Base-by-base conservation (phyloP, 2,888 invertebrate species). In the Myopa testacea region DNA sequence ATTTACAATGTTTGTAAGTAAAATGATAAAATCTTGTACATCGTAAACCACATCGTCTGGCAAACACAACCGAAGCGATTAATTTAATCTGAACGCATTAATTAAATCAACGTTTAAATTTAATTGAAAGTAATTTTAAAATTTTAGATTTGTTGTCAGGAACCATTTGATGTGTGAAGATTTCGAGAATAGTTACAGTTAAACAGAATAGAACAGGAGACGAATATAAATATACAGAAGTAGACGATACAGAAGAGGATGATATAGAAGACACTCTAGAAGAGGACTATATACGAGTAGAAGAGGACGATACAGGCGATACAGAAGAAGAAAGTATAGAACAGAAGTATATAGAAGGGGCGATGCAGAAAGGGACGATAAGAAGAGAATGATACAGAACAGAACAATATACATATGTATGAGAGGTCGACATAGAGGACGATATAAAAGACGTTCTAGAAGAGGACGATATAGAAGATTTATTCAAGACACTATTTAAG, bases 51-150 rank as follows among this genome's bases (percentile, higher is more conserved):
- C 12, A 26, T 10, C 37, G 58, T 65, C n/a, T 58, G n/a, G 67
- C 65, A 37, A 2, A 65, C 67, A 75, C 26, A 26, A 26, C 26
- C 75, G 58, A 58, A 69, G 60, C 52, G 26, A 68, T 75, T 68
- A 69, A 65, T 26, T 65, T 77, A 77, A 77, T 52, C 72, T 37
- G 72, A 63, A 52, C 78, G 65, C 40, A 58, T 62, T 75, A 78
- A 79, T 79, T 76, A 78, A 78, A 79, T 79, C 78, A 79, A 78
- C 78, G 76, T 74, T 69, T 73, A 74, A 76, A 16, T n/a, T 76
- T 71, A 67, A 69, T 76, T 79, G 19, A 78, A 73, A 14, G 12
- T 16, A 67, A 62, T 73, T 77, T 73, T 38, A 38, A 14, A 45
- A 40, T 45, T 19, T 69, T n/a, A 12, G n/a, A 40, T 10, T 72